phyloP scores from a whole-genome alignment of 2,888 invertebrate species.

The Cryptocephalus moraei region DNA sequence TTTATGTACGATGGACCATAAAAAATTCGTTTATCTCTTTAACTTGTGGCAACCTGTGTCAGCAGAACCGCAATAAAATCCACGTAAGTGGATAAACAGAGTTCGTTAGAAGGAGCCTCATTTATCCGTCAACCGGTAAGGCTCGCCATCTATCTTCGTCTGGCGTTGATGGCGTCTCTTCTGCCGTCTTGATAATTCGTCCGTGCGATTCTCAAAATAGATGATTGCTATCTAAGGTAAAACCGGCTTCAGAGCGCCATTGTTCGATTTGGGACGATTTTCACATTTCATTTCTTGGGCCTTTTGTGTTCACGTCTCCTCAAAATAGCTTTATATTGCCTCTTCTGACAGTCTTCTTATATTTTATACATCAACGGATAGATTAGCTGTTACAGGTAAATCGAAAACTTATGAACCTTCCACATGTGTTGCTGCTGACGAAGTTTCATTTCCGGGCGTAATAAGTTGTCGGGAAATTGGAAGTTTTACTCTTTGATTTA shows the following conservation, averaged over 20 bases:
- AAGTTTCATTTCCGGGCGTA: conserved; percentile 10
- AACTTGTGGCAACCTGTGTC: background rate
- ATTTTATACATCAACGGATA: conserved; percentile 15
- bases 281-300: conserved; percentile 24
- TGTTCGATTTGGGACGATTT: conserved; percentile 20
- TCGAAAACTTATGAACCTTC: conserved; percentile 10
- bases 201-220: conserved; percentile 22
- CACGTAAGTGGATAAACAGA: conserved; percentile 14
- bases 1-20: too few species aligned
- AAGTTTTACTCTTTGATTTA: too few species aligned
- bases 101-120: conserved; percentile 20
- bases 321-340: conserved; percentile 25
- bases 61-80: conserved; percentile 13
- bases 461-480: conserved; percentile 4
- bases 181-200: conserved; percentile 24
- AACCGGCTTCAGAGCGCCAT: conserved; percentile 18
- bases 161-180: conserved; percentile 16
- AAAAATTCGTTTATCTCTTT: too few species aligned
- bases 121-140: conserved; percentile 20
- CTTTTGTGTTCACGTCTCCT: conserved; percentile 23
- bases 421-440: background rate
- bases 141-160: conserved; percentile 23
- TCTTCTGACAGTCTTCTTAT: conserved; percentile 20
- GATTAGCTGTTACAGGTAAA: conserved; percentile 17
- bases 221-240: conserved; percentile 31